Conservation (phyloP, 2,888 invertebrate species). For the Brenthis hecate region DNA sequence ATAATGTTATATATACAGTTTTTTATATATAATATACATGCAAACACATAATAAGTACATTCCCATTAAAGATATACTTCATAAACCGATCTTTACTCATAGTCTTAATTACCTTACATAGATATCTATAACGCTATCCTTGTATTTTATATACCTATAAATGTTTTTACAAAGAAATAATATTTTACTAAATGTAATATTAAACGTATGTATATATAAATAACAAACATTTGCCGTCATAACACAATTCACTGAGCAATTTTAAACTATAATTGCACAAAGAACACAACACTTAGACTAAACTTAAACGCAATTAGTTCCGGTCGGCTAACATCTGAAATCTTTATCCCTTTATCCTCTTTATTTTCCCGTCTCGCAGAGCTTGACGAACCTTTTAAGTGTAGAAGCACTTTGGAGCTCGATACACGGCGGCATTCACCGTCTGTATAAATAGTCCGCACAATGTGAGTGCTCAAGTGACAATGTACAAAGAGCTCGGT, state of each 20-base stretch:
- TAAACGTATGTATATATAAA: too few species aligned
- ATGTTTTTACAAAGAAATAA: too few species aligned
- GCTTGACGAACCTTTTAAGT: slow-evolving; percentile 15
- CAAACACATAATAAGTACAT: too few species aligned
- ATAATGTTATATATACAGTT: too few species aligned
- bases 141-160: too few species aligned
- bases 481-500: slow-evolving; percentile 23
- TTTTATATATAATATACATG: too few species aligned
- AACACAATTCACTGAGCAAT: not conserved
- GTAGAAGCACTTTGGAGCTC: slow-evolving; percentile 23
- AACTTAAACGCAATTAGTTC: slow-evolving; percentile 16
- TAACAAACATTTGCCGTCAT: too few species aligned
- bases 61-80: too few species aligned
- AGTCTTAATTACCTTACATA: too few species aligned
- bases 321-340: not conserved
- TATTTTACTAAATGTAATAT: too few species aligned
- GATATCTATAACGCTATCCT: too few species aligned
- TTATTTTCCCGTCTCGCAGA: slow-evolving; percentile 2
- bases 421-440: slow-evolving; percentile 24
- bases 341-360: slow-evolving; percentile 5
- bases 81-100: too few species aligned
- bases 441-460: slow-evolving; percentile 14
- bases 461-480: slow-evolving; percentile 22
- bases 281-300: slow-evolving; percentile 8
- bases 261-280: not conserved